Conservation (phyloP, 2,797 vertebrate species). For the Loris lydekkerianus region DNA sequence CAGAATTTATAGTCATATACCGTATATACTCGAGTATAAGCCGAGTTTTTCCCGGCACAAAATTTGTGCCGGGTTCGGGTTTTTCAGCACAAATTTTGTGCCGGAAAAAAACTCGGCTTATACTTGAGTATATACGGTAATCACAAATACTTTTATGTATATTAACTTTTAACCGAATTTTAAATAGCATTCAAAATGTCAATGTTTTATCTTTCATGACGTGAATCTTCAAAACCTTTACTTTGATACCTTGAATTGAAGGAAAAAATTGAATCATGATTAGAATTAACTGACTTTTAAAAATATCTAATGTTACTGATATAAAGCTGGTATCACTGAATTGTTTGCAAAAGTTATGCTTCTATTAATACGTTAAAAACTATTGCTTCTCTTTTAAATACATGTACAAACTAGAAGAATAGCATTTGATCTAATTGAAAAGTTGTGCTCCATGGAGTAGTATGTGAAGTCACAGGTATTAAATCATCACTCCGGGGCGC, state of each 20-base stretch:
- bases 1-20: not conserved
- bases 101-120: no score
- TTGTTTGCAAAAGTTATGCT: not conserved
- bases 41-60: no score
- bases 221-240: not conserved
- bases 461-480: not conserved
- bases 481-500: not conserved
- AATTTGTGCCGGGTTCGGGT: no score
- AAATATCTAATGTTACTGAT: not conserved
- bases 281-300: constrained; percentile 12
- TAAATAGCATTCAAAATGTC: not conserved
- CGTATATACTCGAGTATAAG: no score
- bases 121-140: not conserved
- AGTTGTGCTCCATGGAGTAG: not conserved
- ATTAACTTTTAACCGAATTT: constrained; percentile 35
- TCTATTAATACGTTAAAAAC: not conserved
- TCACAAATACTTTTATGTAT: not conserved
- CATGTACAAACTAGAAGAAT: not conserved
- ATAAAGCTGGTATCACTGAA: not conserved
- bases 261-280: not conserved
- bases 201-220: not conserved
- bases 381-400: not conserved
- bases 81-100: no score
- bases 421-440: constrained; percentile 9
- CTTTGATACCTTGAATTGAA: not conserved